Evolutionary conservation across 2,888 invertebrate species (phyloP).

Genomic region (Tachina fera): DNA sequence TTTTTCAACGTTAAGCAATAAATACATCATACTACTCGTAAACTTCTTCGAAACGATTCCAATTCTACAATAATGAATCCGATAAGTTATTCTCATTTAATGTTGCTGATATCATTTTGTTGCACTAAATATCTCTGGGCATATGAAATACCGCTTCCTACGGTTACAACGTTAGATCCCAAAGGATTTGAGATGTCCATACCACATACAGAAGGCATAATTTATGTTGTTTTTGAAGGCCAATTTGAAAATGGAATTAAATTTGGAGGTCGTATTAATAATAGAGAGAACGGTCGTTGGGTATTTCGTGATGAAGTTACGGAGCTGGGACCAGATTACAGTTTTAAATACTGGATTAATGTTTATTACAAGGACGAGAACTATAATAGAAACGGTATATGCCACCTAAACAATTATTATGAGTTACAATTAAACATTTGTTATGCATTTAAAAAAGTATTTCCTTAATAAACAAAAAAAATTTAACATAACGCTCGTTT

Average conservation of each 20-base stretch:
- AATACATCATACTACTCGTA: background rate
- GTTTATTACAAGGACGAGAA: no score
- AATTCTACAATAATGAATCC: slow-evolving; percentile 1
- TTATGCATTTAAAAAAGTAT: no score
- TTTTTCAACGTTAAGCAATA: background rate
- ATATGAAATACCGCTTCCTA: slow-evolving; percentile 83
- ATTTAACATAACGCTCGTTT: no score
- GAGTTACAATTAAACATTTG: no score
- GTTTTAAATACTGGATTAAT: no score
- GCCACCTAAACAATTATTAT: no score
- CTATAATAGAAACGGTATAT: no score
- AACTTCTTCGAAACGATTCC: background rate
- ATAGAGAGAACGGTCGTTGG: no score
- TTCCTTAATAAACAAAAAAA: no score
- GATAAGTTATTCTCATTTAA: background rate
- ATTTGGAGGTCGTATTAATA: no score
- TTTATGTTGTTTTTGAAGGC: slow-evolving; percentile 89
- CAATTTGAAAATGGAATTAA: slow-evolving; percentile 85
- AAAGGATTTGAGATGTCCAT: slow-evolving; percentile 84
- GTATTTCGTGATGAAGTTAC: no score
- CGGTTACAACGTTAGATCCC: slow-evolving; percentile 82
- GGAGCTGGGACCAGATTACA: no score
- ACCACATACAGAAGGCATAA: slow-evolving; percentile 86
- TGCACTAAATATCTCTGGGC: background rate
- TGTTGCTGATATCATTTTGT: background rate